Evolutionary conservation across 2,888 invertebrate species (phyloP), one percentile per base, ranked within the genome.

Genomic region (Empis stercorea): DNA sequence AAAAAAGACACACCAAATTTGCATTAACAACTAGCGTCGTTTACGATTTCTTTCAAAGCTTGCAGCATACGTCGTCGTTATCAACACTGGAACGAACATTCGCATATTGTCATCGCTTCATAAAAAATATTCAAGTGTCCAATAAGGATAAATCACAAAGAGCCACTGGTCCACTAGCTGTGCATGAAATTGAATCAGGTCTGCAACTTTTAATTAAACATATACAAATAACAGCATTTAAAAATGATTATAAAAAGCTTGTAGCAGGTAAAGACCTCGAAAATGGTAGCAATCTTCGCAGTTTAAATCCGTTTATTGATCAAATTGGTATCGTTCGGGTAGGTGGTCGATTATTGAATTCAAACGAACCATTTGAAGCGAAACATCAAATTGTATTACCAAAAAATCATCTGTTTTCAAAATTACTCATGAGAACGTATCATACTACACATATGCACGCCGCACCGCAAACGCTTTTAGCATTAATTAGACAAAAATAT

Each of bases 401-500:
- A 11, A 20, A 34, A 14, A 46, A 39, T 10, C 20, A 39, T 40
- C 40, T 14, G 17, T 15, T 45, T 15, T 27, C 45, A 15, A 46
- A 30, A 32, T 30, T 51, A 27, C 34, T 51, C 4, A 41, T 51
- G 14, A 17, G 17, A 32, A 27, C 34, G 10, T 43, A 40, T 11
- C 46, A 51, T 37, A 15, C 13, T 16, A 20, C 10, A 10, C 11
- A 41, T 27, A 13, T 44, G 11, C 43, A 43, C 23, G 15, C 17
- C 15, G 43, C 32, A 43, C 43, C 43, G 13, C 36, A 34, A 32
- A 16, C 43, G n/a, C 14, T 43, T 32, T 34, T 43, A 17, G 34
- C 43, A 34, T 32, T 36, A 13, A 14, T 54, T n/a, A 36, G 55
- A 11, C 43, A 49, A 36, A 40, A 48, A 47, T 56, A 47, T 46